phyloP scores from a whole-genome alignment of 64 coral and sea anemone species.

The Dendrophyllia cribrosa region DNA sequence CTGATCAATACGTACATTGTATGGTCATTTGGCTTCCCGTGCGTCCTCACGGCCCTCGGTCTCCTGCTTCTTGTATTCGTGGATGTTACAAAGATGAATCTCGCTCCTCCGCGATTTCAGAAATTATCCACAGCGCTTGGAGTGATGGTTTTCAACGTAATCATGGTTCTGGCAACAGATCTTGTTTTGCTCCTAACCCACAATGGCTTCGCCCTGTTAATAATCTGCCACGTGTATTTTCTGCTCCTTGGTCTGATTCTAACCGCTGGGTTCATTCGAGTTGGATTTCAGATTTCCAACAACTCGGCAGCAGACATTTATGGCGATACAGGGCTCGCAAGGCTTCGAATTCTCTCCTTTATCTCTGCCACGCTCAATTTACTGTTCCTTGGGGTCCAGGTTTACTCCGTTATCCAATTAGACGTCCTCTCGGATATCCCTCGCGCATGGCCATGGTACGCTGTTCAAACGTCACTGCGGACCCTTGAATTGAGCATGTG shows the following conservation, averaged over 20 bases:
- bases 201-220: neutral
- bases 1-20: neutral
- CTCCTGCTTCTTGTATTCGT: conserved; percentile 61
- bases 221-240: conserved; percentile 69
- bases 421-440: neutral
- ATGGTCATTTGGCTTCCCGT: conserved; percentile 74
- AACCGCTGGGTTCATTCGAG: conserved; percentile 36
- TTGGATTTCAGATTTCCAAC: conserved; percentile 52
- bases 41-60: conserved; percentile 49
- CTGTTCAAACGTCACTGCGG: conserved; percentile 50
- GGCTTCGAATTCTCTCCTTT: conserved; percentile 42
- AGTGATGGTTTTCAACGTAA: conserved; percentile 20
- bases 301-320: conserved; percentile 14
- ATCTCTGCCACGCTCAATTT: conserved; percentile 28
- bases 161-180: conserved; percentile 40
- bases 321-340: conserved; percentile 15
- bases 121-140: conserved; percentile 34
- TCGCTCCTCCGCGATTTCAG: conserved; percentile 68
- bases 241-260: conserved; percentile 53
- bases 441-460: conserved; percentile 65
- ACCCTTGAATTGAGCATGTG: conserved; percentile 59
- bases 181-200: neutral
- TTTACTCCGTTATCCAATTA: conserved; percentile 38
- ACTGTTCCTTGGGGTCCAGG: conserved; percentile 31
- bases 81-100: conserved; percentile 51